Percentiles rank a stretch among this genome's conserved stretches.
Conservation (phyloP, 2,113 vertebrate genomes). For the Chloropsis hardwickii region DNA sequence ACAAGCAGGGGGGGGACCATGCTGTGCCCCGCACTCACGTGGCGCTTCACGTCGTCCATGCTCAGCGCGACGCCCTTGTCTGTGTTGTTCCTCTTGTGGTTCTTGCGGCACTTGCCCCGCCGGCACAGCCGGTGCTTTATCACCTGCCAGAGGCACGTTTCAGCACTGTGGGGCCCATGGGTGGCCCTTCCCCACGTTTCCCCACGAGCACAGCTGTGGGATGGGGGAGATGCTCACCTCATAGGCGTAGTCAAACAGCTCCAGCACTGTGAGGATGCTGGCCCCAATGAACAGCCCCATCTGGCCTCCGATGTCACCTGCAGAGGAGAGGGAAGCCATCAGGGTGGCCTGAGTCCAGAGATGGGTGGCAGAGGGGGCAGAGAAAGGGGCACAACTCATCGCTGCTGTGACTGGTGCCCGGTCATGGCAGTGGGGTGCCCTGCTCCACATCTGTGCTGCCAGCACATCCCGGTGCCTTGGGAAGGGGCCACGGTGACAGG, state of each 20-base stretch:
- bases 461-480: accelerated
- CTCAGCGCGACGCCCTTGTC: constrained; percentile 93
- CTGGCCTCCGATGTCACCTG: constrained; percentile 98
- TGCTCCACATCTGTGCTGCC: accelerated
- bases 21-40: constrained; percentile 77
- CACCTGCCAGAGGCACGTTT: constrained; percentile 73
- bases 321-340: background rate
- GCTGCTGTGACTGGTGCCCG: background rate
- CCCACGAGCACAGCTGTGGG: accelerated
- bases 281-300: constrained; percentile 98
- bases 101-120: constrained; percentile 85
- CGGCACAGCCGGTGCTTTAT: constrained; percentile 93
- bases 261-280: constrained; percentile 94
- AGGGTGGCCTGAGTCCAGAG: background rate
- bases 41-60: constrained; percentile 96
- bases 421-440: background rate
- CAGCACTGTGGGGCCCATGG: accelerated
- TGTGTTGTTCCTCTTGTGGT: constrained; percentile 90
- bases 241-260: constrained; percentile 96
- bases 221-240: constrained; percentile 76
- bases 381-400: background rate
- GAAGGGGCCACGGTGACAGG: accelerated
- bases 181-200: accelerated
- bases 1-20: accelerated
- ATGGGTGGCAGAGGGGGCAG: background rate